Evolutionary conservation across 2,797 vertebrate species (phyloP), one percentile per base, ranked within the genome.

Genomic region (Masticophis lateralis): DNA sequence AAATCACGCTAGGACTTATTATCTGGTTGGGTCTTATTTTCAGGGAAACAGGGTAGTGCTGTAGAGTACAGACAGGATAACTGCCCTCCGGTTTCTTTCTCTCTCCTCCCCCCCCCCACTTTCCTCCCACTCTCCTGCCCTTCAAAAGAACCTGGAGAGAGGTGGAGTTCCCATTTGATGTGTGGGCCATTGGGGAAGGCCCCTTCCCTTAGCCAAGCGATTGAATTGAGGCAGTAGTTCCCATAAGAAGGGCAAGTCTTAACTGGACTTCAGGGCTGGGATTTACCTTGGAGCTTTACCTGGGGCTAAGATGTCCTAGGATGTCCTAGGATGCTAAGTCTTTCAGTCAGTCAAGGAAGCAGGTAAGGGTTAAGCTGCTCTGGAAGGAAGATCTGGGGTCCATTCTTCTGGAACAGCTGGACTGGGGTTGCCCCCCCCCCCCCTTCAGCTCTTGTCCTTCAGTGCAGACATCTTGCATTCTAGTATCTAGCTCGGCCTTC

Each of bases 331-430:
- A 47, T n/a, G n/a, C n/a, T n/a, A n/a, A n/a, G n/a, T n/a, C n/a
- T n/a, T n/a, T n/a, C n/a, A 1, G 47, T 94, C 90, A 95, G 95
- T 93, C 90, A 94, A 32, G 92, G 93, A 55, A 92, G 66, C 95
- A 95, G 96, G 94, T 95, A 95, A 95, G 94, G 86, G 5, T 32
- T 90, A 89, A 94, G 94, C 91, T 22, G 83, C 55, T 47, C 86
- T 12, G 53, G 61, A 27, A 20, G 22, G 55, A 27, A 56, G 5
- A 22, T 14, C 27, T 66, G 5, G 14, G 57, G 1, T 60, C 18
- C 22, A 5, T 4, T 22, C 4, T 59, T 93, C 88, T 14, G 28
- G 66, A 88, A 47, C 56, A 83, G 86, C 56, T n/a, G 5, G 61
- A 51, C 47, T 9, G 86, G 10, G 12, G 25, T 14, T 10, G 18